Percentiles rank a stretch among this genome's conserved stretches.
Evolutionary conservation across 1,140 invertebrate genomes (phyloP).

Genomic region (Tetraneura akinire): DNA sequence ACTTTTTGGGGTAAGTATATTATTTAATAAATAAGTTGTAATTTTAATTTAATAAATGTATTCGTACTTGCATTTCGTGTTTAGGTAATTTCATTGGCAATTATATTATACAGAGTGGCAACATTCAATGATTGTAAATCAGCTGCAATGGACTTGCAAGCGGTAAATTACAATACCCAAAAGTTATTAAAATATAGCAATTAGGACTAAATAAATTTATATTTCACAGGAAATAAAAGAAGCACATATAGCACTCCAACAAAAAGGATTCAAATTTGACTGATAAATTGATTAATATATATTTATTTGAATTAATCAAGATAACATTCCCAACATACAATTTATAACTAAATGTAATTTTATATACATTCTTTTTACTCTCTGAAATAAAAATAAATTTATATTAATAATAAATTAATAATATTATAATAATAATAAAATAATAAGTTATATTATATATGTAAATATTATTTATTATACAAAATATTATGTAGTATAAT

Average conservation of each 20-base stretch:
- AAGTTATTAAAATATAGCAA: too few relatives aligned
- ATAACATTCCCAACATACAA: neutral
- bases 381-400: constrained; percentile 46
- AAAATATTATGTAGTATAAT: neutral
- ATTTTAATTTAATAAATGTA: neutral
- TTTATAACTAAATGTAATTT: constrained; percentile 39
- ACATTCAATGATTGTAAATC: constrained; percentile 38
- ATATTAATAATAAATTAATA: constrained; percentile 16
- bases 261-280: constrained; percentile 46
- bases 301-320: constrained; percentile 21
- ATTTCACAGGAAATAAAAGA: constrained; percentile 37
- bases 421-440: neutral
- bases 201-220: too few relatives aligned
- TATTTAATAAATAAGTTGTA: neutral
- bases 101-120: constrained; percentile 41
- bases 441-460: neutral
- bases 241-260: neutral
- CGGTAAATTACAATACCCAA: constrained; percentile 10
- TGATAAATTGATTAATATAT: neutral
- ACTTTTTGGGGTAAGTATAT: neutral
- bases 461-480: neutral
- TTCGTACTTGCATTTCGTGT: neutral
- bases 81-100: constrained; percentile 4
- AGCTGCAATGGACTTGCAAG: constrained; percentile 32
- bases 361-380: constrained; percentile 28